phyloP scores from a whole-genome alignment of 2,113 vertebrate species.

The Thryonomys swinderianus region DNA sequence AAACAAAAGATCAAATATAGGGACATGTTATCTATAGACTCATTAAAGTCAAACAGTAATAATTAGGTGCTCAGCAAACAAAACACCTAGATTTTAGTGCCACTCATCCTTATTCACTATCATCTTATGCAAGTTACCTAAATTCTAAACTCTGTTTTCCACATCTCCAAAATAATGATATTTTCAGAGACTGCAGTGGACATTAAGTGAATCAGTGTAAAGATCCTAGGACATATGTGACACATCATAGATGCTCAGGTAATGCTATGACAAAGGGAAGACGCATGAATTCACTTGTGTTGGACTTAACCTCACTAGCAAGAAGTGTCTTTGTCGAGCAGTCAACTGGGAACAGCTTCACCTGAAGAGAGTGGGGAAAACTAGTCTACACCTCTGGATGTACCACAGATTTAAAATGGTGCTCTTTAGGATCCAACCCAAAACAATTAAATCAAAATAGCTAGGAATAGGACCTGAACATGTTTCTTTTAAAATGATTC shows the following conservation, averaged over 20 bases:
- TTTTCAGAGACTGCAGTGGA: not conserved
- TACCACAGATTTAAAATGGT: not conserved
- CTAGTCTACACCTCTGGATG: not conserved
- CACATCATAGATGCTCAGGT: not conserved
- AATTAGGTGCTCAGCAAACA: not conserved
- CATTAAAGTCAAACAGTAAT: not conserved
- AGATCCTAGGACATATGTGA: not conserved
- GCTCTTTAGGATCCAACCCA: not conserved
- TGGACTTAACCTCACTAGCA: not conserved
- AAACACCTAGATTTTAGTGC: not conserved
- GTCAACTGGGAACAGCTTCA: not conserved
- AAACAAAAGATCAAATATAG: slow-evolving; percentile 29
- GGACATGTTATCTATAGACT: not conserved
- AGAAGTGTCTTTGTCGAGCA: too few species aligned
- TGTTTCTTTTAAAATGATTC: not conserved
- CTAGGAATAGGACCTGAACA: not conserved
- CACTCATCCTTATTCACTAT: not conserved
- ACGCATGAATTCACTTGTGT: not conserved
- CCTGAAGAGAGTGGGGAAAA: not conserved
- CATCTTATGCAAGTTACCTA: not conserved
- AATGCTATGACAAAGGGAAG: not conserved
- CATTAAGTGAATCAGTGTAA: not conserved
- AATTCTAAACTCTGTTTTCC: not conserved
- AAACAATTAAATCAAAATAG: not conserved
- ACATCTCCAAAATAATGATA: not conserved